phyloP scores from a whole-genome alignment of 2,888 invertebrate genomes.

The Sturmia bella region DNA sequence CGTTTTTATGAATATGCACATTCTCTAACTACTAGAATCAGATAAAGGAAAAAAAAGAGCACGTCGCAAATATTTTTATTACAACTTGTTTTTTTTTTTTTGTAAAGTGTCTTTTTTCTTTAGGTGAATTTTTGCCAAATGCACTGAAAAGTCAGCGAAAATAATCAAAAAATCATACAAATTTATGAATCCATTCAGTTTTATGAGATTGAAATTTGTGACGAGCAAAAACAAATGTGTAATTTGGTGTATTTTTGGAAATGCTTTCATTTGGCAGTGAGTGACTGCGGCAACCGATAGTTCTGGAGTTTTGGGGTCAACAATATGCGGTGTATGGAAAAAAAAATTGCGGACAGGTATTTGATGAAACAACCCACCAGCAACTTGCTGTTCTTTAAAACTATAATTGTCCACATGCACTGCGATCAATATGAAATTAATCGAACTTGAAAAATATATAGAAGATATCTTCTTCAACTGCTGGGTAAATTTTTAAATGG shows the following conservation, averaged over 20 bases:
- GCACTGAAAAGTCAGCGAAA: constrained; percentile 46
- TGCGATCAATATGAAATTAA: too few species aligned
- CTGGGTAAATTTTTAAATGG: neutral
- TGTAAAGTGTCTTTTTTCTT: constrained; percentile 4
- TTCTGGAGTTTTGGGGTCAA: neutral
- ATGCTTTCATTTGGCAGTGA: neutral
- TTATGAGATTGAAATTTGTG: constrained; percentile 58
- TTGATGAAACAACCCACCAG: too few species aligned
- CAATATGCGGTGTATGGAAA: too few species aligned
- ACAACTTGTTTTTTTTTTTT: constrained; percentile 3
- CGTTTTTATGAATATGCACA: constrained; percentile 34
- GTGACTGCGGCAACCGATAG: neutral
- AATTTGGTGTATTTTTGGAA: constrained; percentile 9
- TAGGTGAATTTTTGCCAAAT: constrained; percentile 33
- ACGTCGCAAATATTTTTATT: neutral
- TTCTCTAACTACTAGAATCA: neutral
- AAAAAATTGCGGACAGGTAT: too few species aligned
- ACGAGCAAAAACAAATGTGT: constrained; percentile 22
- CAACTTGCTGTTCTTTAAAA: neutral
- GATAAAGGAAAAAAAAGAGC: neutral
- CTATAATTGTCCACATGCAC: too few species aligned
- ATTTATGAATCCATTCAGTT: constrained; percentile 61
- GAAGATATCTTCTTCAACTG: neutral
- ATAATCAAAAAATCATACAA: constrained; percentile 57
- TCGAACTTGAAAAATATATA: too few species aligned